Conservation (phyloP, 2,797 vertebrate genomes). For the Petrocephalus sullivani region DNA sequence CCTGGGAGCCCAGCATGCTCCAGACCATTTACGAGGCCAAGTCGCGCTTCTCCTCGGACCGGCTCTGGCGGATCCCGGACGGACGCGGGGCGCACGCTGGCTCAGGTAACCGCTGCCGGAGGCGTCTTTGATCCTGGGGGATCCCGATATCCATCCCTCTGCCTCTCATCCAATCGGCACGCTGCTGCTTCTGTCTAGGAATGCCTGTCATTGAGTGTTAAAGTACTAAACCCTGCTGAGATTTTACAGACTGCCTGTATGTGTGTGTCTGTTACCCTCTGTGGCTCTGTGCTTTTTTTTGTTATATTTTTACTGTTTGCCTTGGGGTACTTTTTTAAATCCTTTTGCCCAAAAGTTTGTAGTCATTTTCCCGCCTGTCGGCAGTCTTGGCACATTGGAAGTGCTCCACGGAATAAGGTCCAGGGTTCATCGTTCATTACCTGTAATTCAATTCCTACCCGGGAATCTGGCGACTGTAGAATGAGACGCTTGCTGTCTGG, state of each 20-base stretch:
- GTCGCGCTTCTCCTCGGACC: constrained; percentile 80
- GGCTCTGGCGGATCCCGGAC: constrained; percentile 77
- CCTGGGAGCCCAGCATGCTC: constrained; percentile 58
- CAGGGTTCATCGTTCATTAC: background rate
- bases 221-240: background rate
- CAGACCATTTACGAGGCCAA: constrained; percentile 82
- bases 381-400: background rate
- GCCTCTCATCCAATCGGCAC: background rate
- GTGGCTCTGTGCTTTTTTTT: background rate
- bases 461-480: background rate
- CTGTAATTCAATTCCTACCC: background rate
- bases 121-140: background rate
- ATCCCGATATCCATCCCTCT: background rate
- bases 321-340: background rate
- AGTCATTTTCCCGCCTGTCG: background rate
- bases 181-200: background rate
- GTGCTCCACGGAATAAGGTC: background rate
- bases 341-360: background rate
- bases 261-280: background rate
- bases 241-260: background rate
- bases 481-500: background rate
- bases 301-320: background rate
- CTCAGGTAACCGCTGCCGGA: constrained; percentile 64
- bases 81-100: constrained; percentile 73
- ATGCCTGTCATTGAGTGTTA: background rate